A percentile compares a stretch with the other conserved stretches of the same genome.
Conservation (phyloP, 2,797 vertebrate genomes). For the Tarsius wallacei region DNA sequence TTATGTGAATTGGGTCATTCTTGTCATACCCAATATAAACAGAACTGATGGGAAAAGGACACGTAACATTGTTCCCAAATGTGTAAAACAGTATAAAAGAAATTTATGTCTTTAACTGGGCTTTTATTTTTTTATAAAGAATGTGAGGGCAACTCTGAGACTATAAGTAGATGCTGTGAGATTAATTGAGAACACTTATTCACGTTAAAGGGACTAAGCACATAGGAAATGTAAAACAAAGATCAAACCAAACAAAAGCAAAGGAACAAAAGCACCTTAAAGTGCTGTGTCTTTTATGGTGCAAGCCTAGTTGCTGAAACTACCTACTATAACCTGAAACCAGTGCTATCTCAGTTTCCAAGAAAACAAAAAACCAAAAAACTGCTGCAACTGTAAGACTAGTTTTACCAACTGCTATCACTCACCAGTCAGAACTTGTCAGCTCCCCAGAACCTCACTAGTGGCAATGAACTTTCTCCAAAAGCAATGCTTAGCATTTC, state of each 20-base stretch:
- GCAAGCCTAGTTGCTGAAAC: neutral
- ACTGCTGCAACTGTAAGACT: neutral
- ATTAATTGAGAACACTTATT: conserved; percentile 22
- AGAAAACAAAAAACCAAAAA: no score
- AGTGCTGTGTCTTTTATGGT: neutral
- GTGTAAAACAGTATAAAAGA: conserved; percentile 15
- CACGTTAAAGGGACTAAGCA: neutral
- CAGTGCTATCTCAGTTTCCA: neutral
- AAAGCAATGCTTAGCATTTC: neutral
- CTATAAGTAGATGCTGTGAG: neutral
- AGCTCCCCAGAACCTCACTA: no score
- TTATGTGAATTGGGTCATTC: neutral
- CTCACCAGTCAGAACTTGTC: neutral
- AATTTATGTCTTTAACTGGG: conserved; percentile 56
- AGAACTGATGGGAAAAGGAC: neutral
- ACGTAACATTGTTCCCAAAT: neutral
- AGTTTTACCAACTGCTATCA: neutral
- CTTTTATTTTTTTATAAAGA: conserved; percentile 68
- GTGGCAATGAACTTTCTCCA: neutral
- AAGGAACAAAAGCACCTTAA: neutral
- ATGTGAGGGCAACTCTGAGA: neutral
- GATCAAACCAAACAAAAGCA: neutral
- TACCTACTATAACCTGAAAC: neutral
- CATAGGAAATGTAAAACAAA: neutral
- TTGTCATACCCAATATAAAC: neutral